These are phyloP conservation scores for Trachemys scripta DNA, from an alignment of 2,113 vertebrate genomes.

Conservation along the genomic window DNA sequence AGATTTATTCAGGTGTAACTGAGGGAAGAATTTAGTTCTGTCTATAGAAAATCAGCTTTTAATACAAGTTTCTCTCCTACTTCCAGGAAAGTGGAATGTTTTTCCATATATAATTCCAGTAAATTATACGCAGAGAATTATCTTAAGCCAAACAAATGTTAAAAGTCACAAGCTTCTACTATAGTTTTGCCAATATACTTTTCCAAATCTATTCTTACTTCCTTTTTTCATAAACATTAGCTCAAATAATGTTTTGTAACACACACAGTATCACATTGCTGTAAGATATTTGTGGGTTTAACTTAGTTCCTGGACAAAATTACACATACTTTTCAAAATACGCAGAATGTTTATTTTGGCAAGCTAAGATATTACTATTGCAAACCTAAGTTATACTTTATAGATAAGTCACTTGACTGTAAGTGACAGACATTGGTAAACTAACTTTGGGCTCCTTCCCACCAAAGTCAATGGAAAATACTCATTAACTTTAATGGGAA, in stretches of 20 bases:
- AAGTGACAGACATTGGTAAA: slow-evolving; percentile 27
- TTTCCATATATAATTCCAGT: slow-evolving; percentile 26
- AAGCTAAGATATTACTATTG: slow-evolving; percentile 43
- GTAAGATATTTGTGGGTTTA: neutral
- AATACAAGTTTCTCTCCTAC: neutral
- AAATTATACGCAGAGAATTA: slow-evolving; percentile 26
- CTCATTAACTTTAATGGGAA: neutral
- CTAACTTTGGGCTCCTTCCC: neutral
- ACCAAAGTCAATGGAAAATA: neutral
- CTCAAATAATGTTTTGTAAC: slow-evolving; percentile 55
- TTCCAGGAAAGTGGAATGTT: neutral
- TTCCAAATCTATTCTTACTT: slow-evolving; percentile 61
- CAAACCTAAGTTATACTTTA: neutral
- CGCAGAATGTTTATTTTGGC: slow-evolving; percentile 45
- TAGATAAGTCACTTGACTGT: neutral
- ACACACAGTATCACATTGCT: slow-evolving; percentile 26
- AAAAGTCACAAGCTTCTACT: slow-evolving; percentile 49
- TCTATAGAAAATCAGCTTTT: neutral
- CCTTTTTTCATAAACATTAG: slow-evolving; percentile 63
- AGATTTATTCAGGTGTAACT: slow-evolving; percentile 14
- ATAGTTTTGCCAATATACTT: slow-evolving; percentile 42
- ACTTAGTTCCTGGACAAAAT: slow-evolving; percentile 25
- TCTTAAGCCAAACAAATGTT: slow-evolving; percentile 56
- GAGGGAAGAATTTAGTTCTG: slow-evolving; percentile 3
- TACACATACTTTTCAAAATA: slow-evolving; percentile 51